Evolutionary conservation across 2,888 invertebrate species (phyloP).

Genomic region (Holacanthella duospinosa): DNA sequence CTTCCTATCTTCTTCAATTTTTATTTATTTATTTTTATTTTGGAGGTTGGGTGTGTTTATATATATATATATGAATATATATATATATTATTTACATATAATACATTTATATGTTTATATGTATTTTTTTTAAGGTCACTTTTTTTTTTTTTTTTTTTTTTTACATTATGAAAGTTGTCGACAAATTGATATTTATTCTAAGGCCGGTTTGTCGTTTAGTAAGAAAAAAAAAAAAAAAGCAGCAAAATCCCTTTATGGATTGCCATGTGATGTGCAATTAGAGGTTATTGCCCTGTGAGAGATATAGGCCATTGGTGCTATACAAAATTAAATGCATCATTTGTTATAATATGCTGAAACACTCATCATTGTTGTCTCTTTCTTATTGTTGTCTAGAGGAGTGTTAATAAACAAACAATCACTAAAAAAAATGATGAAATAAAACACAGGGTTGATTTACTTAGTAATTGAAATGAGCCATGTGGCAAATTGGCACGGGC

Average conservation of each 20-base stretch:
- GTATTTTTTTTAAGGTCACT: background rate
- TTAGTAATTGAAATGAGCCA: too few relatives aligned
- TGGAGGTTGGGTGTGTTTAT: background rate
- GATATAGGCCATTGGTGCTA: conserved; percentile 29
- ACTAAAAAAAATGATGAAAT: background rate
- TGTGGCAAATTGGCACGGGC: background rate
- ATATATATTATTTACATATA: too few relatives aligned
- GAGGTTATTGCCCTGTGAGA: conserved; percentile 23
- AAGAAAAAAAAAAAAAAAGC: background rate
- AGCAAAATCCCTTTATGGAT: background rate
- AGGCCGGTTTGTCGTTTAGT: background rate
- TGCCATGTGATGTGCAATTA: too few relatives aligned
- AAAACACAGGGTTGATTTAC: too few relatives aligned
- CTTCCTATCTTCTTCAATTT: background rate
- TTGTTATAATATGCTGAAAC: too few relatives aligned
- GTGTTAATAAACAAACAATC: background rate
- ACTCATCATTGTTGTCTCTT: background rate
- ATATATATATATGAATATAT: too few relatives aligned
- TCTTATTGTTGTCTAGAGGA: background rate
- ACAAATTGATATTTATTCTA: background rate
- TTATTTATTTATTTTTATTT: background rate
- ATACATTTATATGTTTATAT: too few relatives aligned
- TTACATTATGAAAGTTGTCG: background rate
- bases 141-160: background rate
- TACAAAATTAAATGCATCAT: conserved; percentile 6